Conservation (phyloP, 2,113 vertebrate genomes). For the Rhea americana region DNA sequence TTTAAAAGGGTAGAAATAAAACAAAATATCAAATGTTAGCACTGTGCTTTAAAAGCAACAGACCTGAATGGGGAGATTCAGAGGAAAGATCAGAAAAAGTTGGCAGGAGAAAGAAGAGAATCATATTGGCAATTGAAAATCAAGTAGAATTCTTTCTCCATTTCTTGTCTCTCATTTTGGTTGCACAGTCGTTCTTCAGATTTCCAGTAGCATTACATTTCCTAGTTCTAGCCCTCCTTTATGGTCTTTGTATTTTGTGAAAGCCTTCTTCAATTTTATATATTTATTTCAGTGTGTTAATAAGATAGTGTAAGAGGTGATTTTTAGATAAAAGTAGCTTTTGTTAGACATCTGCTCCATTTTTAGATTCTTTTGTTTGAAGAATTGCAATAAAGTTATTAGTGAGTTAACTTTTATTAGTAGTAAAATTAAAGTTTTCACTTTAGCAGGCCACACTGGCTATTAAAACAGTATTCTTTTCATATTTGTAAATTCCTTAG, state of each 20-base stretch:
- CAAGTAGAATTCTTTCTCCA: not conserved
- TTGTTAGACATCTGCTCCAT: not conserved
- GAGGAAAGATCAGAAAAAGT: not conserved
- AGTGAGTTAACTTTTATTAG: not conserved
- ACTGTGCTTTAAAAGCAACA: not conserved
- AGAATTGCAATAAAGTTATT: not conserved
- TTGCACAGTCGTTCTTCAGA: not conserved
- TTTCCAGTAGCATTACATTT: not conserved
- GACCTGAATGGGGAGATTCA: not conserved
- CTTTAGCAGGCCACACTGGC: not conserved
- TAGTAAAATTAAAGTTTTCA: not conserved
- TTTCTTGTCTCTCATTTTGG: not conserved
- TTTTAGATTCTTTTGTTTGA: not conserved
- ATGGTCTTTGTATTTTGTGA: not conserved
- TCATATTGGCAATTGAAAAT: not conserved
- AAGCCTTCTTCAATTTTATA: not conserved
- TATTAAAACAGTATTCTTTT: not conserved
- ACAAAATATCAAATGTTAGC: not conserved
- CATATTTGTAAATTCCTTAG: not conserved
- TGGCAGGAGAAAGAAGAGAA: not conserved
- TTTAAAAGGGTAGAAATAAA: not conserved
- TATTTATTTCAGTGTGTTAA: not conserved
- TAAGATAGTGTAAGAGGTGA: not conserved
- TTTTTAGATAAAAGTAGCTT: not conserved
- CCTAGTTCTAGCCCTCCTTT: not conserved